Conservation (phyloP, 2,888 invertebrate genomes). For the Xestia ashworthii region DNA sequence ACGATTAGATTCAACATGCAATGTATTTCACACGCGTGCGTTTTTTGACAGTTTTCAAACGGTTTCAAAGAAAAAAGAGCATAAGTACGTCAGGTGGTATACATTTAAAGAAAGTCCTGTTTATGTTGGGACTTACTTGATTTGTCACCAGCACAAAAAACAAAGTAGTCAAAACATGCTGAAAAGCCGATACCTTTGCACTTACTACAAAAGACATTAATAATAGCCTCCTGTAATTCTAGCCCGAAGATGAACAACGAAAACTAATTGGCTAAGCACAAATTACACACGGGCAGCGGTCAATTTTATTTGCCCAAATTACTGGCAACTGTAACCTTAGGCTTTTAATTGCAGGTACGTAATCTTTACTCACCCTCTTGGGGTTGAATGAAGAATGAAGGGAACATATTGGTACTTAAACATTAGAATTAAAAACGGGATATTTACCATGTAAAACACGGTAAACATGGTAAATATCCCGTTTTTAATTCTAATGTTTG, state of each 20-base stretch:
- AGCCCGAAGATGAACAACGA: constrained; percentile 26
- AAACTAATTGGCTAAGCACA: constrained; percentile 44
- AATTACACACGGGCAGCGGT: constrained; percentile 43
- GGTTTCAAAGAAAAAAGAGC: too few species aligned
- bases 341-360: constrained; percentile 33
- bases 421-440: too few species aligned
- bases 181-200: background rate
- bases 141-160: background rate
- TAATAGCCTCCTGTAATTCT: background rate
- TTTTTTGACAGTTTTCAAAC: too few species aligned
- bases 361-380: constrained; percentile 13
- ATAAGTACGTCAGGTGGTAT: too few species aligned
- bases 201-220: background rate
- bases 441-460: too few species aligned
- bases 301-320: constrained; percentile 49
- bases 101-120: background rate
- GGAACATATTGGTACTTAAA: background rate
- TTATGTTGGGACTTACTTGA: background rate
- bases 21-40: too few species aligned
- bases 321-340: constrained; percentile 18
- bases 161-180: background rate
- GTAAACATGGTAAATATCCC: too few species aligned
- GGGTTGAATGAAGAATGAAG: constrained; percentile 6
- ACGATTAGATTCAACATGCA: too few species aligned
- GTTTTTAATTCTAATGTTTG: too few species aligned